Evolutionary conservation across 2,888 invertebrate species (phyloP), one percentile per base, ranked within the genome.

Genomic region (Thysanoteuthis rhombus): DNA sequence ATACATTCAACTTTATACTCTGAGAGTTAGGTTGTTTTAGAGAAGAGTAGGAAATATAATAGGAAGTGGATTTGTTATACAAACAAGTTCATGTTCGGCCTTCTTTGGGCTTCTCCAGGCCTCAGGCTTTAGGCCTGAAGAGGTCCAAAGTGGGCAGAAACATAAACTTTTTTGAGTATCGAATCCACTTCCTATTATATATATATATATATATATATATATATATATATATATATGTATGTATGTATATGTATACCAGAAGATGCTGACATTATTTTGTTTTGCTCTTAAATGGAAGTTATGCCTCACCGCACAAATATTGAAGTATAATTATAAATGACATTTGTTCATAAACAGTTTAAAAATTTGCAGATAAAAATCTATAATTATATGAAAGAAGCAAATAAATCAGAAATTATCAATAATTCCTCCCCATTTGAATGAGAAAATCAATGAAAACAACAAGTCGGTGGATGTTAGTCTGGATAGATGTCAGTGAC

Each of bases 261-360:
- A 75, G 12, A 75, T 75, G 75, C n/a, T 75, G 32, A n/a, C 75
- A 6, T n/a, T 75, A 75, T 75, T n/a, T 12, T n/a, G 36, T 58
- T 10, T 32, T 8, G 32, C 32, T 58, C 28, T 75, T 75, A 75
- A 75, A 36, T n/a, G 16, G 16, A 75, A n/a, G 16, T n/a, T 25
- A 75, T 75, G 75, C n/a, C 8, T 75, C n/a, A 75, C n/a, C 36
- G 75, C n/a, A 75, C n/a, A 75, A n/a, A 75, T 75, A 75, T 75
- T 75, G n/a, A 36, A n/a, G 75, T 75, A 75, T n/a, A 75, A 75
- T 75, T 75, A 75, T 75, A n/a, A 75, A 75, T 75, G 75, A 75
- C 75, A 75, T 75, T 75, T 75, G 75, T 75, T 75, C 75, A 75
- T 75, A 75, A 75, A 75, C 75, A n/a, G 75, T 75, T 75, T 75